phyloP scores from a whole-genome alignment of 2,113 vertebrate species.

The pig (Sus scrofa) region T2T-Sscrofa CM000816.6:77714001-77714500 shows the following conservation, averaged over 20 bases:
- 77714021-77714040: neutral
- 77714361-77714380: neutral
- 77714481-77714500: neutral
- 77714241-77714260: neutral
- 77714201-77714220: too few species aligned
- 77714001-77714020: neutral
- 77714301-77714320: neutral
- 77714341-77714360: neutral
- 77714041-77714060: neutral
- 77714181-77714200: neutral
- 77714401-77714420: neutral
- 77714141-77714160: neutral
- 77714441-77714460: neutral
- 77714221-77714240: neutral
- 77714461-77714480: neutral
- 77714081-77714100: neutral
- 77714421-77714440: neutral
- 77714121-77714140: neutral
- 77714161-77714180: neutral
- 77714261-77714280: neutral
- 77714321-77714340: neutral
- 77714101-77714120: neutral
- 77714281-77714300: neutral
- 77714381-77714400: neutral
- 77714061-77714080: neutral